Percentiles rank a stretch among this genome's conserved stretches.
phyloP scores from a whole-genome alignment of 1,140 invertebrate genomes.

The Acromyrmex echinatior region DNA sequence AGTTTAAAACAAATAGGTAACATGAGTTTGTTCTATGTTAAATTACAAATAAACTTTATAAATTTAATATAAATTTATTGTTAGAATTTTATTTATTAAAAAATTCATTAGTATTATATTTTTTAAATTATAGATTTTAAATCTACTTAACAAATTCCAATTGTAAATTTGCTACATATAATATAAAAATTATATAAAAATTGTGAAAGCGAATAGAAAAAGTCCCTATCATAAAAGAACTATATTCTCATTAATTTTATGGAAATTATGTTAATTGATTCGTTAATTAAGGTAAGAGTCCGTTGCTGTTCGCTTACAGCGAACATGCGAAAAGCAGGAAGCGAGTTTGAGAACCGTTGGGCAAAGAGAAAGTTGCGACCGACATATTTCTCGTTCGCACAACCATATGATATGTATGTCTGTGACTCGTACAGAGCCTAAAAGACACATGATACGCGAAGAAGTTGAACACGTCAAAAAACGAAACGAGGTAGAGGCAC shows the following conservation, averaged over 20 bases:
- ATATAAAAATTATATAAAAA: not conserved
- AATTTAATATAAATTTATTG: not conserved
- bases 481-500: slow-evolving; percentile 4
- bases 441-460: slow-evolving; percentile 56
- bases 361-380: slow-evolving; percentile 85
- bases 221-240: not conserved
- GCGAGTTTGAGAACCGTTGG: slow-evolving; percentile 83
- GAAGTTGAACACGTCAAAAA: slow-evolving; percentile 20
- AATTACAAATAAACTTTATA: not conserved
- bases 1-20: not conserved
- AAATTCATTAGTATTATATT: not conserved
- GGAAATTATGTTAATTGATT: slow-evolving; percentile 37
- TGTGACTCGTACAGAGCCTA: slow-evolving; percentile 33
- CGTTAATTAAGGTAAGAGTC: not conserved
- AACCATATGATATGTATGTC: slow-evolving; percentile 65
- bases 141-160: not conserved
- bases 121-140: not conserved
- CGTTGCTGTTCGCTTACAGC: not conserved
- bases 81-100: not conserved
- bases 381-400: slow-evolving; percentile 84
- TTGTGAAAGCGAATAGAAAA: slow-evolving; percentile 1
- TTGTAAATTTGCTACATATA: not conserved
- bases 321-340: slow-evolving; percentile 80
- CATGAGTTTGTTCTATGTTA: not conserved
- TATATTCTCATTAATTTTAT: not conserved